Base-by-base conservation (phyloP, 2,888 invertebrate genomes). In the Germaria angustata region DNA sequence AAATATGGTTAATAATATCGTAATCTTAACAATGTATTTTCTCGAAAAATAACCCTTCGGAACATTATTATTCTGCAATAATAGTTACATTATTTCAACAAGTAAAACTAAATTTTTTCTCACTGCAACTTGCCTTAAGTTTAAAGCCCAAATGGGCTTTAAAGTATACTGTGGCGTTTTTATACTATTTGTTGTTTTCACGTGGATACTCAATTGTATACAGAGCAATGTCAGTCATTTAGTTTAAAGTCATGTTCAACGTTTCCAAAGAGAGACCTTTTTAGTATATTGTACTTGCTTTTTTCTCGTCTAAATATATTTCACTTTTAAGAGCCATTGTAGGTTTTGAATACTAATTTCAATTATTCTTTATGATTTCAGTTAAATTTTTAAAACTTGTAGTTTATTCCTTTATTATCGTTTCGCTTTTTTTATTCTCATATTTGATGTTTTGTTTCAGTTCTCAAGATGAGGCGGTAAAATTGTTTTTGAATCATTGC, bases 341-440 rank as follows among this genome's bases (percentile, higher is more conserved):
- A 76, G 79, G 71, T 79, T 82, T 82, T 82, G 82, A 82, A 82
- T 82, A 82, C 82, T 82, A 82, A 82, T 82, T 82, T 82, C 75
- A 82, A 79, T 76, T 79, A 79, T 78, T 77, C 77, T 81, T 81
- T 82, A 82, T 76, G 82, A 79, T 75, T 66, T 71, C 82, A 79
- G 59, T 66, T 36, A 71, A 66, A 15, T 44, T 65, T 72, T 79
- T 72, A 34, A 44, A 36, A 20, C 17, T 75, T 39, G 15, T 41
- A 8, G 39, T 68, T 22, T 24, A 39, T 32, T 32, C 6, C 59
- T 68, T 55, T 55, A 36, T 24, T 75, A 28, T 44, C 2, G 22
- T 22, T 36, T 34, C 55, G 22, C 63, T 24, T 32, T 15, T 46
- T 46, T 20, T 7, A 44, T 36, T 41, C 22, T 49, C 1, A 4